Base-by-base conservation (phyloP, 2,888 invertebrate species). In the Perdita meconis region DNA sequence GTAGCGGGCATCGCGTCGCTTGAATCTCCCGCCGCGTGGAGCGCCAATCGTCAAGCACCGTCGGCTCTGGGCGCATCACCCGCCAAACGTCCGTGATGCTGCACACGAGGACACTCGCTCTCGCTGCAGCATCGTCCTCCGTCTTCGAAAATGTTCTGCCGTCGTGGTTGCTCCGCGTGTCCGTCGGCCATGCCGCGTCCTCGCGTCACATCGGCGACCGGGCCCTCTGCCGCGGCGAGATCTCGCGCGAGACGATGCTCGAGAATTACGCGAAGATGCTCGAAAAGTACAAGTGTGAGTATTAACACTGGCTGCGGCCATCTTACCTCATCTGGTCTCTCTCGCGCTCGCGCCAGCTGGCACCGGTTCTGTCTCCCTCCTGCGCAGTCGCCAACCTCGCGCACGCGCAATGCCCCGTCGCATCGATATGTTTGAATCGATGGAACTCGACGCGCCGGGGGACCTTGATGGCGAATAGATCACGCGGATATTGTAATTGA, bases 241-340 rank as follows among this genome's bases (percentile, higher is more conserved):
- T 84, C 8, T 75, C 85, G 24, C 85, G 89, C 34, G 85, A 88
- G 44, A 80, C 82, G 57, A 89, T 92, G 92, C 87, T 80, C 36
- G 76, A 87, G 4, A 90, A 91, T 81, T 92, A 92, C 68, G 75
- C 72, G 30, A 90, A 81, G 80, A 88, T 89, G 86, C 84, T 86
- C 66, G 89, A 90, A 4, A 92, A 92, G 83, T 92, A 89, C 81
- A 87, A 87, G 83, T 92, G 92, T 92, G 72, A 92, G 92, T 92
- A 86, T n/a, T 22, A 4, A 8, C 50, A 34, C 26, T 44, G 42
- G 36, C 30, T 36, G 67, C 63, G 22, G 74, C 81, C 78, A 81
- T 81, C 13, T 82, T 81, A 47, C 12, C 10, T 3, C 19, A 4
- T 6, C 12, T 13, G 22, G n/a, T 63, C 24, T 60, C 69, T 19